phyloP scores from a whole-genome alignment of 2,888 invertebrate genomes.

The Eupithecia exiguata region DNA sequence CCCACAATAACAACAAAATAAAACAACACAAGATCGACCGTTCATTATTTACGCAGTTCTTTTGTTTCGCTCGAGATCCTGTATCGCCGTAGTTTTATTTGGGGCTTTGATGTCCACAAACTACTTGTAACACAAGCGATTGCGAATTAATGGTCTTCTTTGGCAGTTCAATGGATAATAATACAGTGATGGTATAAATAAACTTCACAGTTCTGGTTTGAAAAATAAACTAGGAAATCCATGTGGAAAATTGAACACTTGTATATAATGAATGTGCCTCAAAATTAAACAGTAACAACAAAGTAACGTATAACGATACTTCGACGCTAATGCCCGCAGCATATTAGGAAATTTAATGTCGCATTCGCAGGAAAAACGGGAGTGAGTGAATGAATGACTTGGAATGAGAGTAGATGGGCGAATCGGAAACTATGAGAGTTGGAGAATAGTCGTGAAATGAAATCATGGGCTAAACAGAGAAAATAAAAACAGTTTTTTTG shows the following conservation, averaged over 20 bases:
- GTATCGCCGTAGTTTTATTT: neutral
- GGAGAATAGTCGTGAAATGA: no score
- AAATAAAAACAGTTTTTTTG: no score
- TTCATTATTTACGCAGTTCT: neutral
- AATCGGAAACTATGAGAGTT: no score
- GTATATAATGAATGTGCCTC: neutral
- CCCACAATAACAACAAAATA: neutral
- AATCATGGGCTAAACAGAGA: no score
- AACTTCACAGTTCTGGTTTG: neutral
- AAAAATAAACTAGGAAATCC: neutral
- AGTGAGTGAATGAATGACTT: no score
- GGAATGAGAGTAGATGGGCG: no score
- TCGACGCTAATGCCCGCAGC: no score
- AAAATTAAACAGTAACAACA: no score
- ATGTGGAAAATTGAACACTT: neutral
- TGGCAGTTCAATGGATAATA: neutral
- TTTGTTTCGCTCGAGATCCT: constrained; percentile 8
- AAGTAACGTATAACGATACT: no score
- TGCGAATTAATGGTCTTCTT: neutral
- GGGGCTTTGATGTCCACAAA: neutral
- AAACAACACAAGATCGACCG: neutral
- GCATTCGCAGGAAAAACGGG: no score
- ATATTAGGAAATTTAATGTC: no score
- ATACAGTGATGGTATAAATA: neutral
- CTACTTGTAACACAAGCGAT: neutral